These are phyloP conservation scores for Dioctria rufipes DNA, from an alignment of 2,888 invertebrate species.

Conservation along the genomic window DNA sequence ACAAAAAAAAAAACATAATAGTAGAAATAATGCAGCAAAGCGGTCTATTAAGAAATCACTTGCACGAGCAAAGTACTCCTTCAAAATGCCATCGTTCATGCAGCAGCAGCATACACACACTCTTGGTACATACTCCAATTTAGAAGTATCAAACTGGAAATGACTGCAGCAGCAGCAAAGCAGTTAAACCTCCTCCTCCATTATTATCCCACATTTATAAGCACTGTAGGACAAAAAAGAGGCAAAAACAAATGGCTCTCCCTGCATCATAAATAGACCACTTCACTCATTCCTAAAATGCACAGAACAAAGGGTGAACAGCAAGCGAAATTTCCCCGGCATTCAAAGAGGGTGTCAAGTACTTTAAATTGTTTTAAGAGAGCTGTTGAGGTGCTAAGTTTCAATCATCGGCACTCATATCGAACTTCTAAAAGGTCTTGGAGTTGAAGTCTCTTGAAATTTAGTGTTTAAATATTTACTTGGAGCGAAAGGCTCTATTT, in stretches of 20 bases:
- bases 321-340: slow-evolving; percentile 3
- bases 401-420: slow-evolving; percentile 31
- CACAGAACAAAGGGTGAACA: slow-evolving; percentile 4
- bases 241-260: background rate
- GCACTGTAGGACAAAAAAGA: background rate
- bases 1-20: too few relatives aligned
- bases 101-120: too few relatives aligned
- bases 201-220: too few relatives aligned
- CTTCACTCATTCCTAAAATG: background rate
- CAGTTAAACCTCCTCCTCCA: too few relatives aligned
- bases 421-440: background rate
- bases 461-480: slow-evolving; percentile 13
- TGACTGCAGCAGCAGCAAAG: too few relatives aligned
- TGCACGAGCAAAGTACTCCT: too few relatives aligned
- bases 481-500: background rate
- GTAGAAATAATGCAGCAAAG: too few relatives aligned
- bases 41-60: too few relatives aligned
- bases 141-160: too few relatives aligned
- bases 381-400: slow-evolving; percentile 32
- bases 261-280: background rate
- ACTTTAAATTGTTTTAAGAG: slow-evolving; percentile 35
- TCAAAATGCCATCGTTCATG: too few relatives aligned
- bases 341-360: slow-evolving; percentile 32
- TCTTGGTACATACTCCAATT: too few relatives aligned
- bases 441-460: slow-evolving; percentile 13